Conservation (phyloP, 2,797 vertebrate genomes). For the Eleutherodactylus coqui region DNA sequence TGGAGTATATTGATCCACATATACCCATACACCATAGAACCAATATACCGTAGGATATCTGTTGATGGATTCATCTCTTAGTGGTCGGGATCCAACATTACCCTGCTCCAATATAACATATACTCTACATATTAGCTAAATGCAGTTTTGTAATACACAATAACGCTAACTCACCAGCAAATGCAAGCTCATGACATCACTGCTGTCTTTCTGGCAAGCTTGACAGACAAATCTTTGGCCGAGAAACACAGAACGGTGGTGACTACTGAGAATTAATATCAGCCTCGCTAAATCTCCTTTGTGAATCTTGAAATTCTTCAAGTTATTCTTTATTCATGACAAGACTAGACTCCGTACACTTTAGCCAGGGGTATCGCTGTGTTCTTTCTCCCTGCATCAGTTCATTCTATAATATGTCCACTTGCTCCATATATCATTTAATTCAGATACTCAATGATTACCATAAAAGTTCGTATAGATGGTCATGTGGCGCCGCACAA, state of each 20-base stretch:
- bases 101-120: background rate
- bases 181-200: background rate
- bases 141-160: too few species aligned
- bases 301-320: slow-evolving; percentile 30
- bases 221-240: background rate
- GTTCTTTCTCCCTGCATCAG: background rate
- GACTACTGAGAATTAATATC: background rate
- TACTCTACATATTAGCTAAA: background rate
- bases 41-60: too few species aligned
- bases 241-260: background rate
- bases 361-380: slow-evolving; percentile 7
- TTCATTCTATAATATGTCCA: background rate
- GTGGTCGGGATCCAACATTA: background rate
- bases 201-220: background rate
- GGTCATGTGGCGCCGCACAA: background rate
- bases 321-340: slow-evolving; percentile 30
- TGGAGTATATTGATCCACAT: too few species aligned
- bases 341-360: slow-evolving; percentile 5
- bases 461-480: background rate
- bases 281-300: background rate
- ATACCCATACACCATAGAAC: too few species aligned
- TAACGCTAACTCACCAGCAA: too few species aligned
- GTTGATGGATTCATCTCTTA: background rate
- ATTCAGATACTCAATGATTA: background rate
- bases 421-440: background rate